Evolutionary conservation across 2,113 vertebrate species (phyloP).

Genomic region (Cephalopterus ornatus): DNA sequence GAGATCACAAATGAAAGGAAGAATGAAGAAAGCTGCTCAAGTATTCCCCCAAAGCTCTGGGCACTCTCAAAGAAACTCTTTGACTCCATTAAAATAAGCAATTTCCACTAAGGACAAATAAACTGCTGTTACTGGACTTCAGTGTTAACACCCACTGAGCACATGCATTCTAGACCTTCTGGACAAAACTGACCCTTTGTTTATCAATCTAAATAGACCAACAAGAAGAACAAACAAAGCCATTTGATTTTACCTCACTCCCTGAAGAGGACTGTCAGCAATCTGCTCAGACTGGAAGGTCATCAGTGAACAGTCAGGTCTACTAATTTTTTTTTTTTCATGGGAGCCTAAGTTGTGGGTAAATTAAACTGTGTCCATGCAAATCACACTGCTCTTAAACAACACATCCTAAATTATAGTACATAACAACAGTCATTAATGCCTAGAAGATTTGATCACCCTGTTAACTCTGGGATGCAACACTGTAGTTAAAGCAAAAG

Average conservation of each 20-base stretch:
- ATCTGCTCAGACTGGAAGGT: neutral
- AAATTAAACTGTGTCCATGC: neutral
- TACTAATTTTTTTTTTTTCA: neutral
- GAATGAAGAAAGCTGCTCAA: neutral
- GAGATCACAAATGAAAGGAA: neutral
- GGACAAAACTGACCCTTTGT: neutral
- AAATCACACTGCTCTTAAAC: neutral
- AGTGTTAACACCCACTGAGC: neutral
- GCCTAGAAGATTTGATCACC: neutral
- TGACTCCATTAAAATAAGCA: neutral
- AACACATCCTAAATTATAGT: neutral
- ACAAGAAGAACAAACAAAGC: neutral
- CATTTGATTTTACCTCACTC: neutral
- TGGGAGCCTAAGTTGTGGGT: neutral
- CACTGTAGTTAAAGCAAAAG: neutral
- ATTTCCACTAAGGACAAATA: neutral
- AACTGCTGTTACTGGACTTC: neutral
- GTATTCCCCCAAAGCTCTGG: neutral
- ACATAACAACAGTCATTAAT: neutral
- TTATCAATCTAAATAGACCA: neutral
- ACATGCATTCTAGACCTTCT: neutral
- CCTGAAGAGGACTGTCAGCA: neutral
- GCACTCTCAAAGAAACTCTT: neutral
- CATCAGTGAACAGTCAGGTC: neutral
- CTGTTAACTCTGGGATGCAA: neutral